phyloP scores from a whole-genome alignment of 2,797 vertebrate species.

The Galaxias olidus region DNA sequence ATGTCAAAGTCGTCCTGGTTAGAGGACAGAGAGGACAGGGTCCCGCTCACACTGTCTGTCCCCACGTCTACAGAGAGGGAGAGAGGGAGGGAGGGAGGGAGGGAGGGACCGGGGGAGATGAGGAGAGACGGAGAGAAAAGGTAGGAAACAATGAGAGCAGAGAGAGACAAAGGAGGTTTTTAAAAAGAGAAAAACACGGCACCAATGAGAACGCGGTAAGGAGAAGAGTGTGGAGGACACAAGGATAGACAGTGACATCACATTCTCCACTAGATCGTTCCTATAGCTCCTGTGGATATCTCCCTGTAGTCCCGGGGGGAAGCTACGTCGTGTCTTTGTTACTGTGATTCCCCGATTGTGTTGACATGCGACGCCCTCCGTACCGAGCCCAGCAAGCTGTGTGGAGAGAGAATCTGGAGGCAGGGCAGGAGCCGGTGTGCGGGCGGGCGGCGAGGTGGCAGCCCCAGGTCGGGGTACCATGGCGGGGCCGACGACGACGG shows the following conservation, averaged over 20 bases:
- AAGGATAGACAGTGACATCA: too few relatives aligned
- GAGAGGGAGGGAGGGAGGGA: neutral
- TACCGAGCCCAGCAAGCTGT: slow-evolving; percentile 89
- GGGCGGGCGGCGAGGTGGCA: slow-evolving; percentile 49
- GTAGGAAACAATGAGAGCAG: neutral
- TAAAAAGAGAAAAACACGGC: neutral
- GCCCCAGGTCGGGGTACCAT: slow-evolving; percentile 34
- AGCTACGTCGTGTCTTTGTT: too few relatives aligned
- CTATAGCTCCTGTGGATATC: too few relatives aligned
- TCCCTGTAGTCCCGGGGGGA: too few relatives aligned
- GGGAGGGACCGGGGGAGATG: neutral
- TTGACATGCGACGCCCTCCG: slow-evolving; percentile 24
- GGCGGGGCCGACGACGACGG: slow-evolving; percentile 14
- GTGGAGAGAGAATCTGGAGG: slow-evolving; percentile 75
- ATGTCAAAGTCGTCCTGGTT: slow-evolving; percentile 89
- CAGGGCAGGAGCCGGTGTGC: slow-evolving; percentile 22
- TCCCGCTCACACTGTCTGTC: slow-evolving; percentile 81
- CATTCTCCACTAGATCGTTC: too few relatives aligned
- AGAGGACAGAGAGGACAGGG: slow-evolving; percentile 81
- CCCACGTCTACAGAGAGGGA: slow-evolving; percentile 79
- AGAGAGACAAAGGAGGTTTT: neutral
- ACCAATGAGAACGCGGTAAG: neutral
- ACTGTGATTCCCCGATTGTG: too few relatives aligned
- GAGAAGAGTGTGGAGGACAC: neutral
- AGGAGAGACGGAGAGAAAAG: neutral